Evolutionary conservation across 1,140 invertebrate species (phyloP), one percentile per base, ranked within the genome.

Genomic region (Adoxophyes honmai): DNA sequence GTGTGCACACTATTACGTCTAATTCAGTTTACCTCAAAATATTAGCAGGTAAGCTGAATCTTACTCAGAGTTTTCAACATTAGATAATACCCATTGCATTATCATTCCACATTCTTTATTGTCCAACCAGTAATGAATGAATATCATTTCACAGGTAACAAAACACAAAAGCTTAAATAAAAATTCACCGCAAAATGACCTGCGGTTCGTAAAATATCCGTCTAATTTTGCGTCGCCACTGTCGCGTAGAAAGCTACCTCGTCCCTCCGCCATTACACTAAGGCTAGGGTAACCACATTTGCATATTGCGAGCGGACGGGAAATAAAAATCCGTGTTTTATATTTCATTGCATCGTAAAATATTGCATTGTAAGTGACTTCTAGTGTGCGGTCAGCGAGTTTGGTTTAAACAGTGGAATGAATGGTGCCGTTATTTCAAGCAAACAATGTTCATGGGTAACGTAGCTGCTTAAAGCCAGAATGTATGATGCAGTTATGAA

Each of bases 161-260:
- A 48, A 48, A 48, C 16, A 48, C 18, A 11, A 11, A 11, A 16
- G 42, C 10, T 13, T 11, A 4, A 48, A 48, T 21, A 48, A 48
- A 33, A 48, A 3, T 28, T 28, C 42, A 7, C 28, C 42, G 7
- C 42, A 48, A 48, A 48, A 48, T 48, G 11, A 3, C 42, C 42
- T 18, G n/a, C 42, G 42, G 16, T 21, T 11, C 42, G 21, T 48
- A 48, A 48, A 48, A 48, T 48, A 48, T 48, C 42, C 15, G 42
- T 48, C 11, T 48, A 48, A 48, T 48, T 48, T 48, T 21, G 21
- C 42, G 7, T 18, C 16, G 21, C 10, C 18, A 28, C 18, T 11
- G 42, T 48, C 42, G 11, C 16, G n/a, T 10, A 28, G 42, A n/a
- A 48, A 48, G 42, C 42, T n/a, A 48, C 42, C 13, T 16, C 18